These are phyloP conservation scores for Amphiura filiformis DNA, from an alignment of 35 echinoderm and acorn worm genomes.

Conservation along the genomic window DNA sequence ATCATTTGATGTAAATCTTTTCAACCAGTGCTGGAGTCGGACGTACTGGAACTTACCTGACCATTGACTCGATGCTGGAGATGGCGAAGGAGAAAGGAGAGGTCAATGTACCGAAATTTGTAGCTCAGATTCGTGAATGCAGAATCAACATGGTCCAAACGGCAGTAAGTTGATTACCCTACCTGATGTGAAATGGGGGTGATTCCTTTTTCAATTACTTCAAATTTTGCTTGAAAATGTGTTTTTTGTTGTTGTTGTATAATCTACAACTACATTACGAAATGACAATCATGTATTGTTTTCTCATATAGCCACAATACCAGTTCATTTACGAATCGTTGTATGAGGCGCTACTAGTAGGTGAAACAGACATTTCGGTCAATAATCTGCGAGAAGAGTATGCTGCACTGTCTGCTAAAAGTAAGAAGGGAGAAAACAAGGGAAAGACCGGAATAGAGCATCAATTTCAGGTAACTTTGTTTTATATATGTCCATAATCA, in stretches of 20 bases:
- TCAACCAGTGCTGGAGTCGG: conserved; percentile 67
- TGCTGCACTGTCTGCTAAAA: neutral
- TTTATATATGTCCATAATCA: neutral
- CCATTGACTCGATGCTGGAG: conserved; percentile 61
- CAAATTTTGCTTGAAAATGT: too few relatives aligned
- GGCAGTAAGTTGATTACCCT: conserved; percentile 58
- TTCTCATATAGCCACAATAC: conserved; percentile 72
- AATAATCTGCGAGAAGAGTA: neutral
- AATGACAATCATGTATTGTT: too few relatives aligned
- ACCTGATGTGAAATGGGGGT: too few relatives aligned
- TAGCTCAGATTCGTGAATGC: conserved; percentile 37
- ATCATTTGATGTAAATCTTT: too few relatives aligned
- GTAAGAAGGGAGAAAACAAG: neutral
- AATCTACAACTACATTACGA: too few relatives aligned
- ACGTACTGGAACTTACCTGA: conserved; percentile 69
- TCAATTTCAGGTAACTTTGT: conserved; percentile 19
- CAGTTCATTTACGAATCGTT: conserved; percentile 61
- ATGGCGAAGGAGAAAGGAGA: conserved; percentile 42
- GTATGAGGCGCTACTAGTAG: conserved; percentile 22
- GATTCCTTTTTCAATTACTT: too few relatives aligned
- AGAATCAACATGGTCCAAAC: conserved; percentile 71
- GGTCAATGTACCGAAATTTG: conserved; percentile 56
- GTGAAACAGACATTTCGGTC: conserved; percentile 17
- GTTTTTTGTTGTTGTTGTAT: too few relatives aligned
- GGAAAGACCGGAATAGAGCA: neutral